Evolutionary conservation across 2,113 vertebrate genomes (phyloP), one percentile per base, ranked within the genome.

Genomic region (pig (Sus scrofa)): DNA sequence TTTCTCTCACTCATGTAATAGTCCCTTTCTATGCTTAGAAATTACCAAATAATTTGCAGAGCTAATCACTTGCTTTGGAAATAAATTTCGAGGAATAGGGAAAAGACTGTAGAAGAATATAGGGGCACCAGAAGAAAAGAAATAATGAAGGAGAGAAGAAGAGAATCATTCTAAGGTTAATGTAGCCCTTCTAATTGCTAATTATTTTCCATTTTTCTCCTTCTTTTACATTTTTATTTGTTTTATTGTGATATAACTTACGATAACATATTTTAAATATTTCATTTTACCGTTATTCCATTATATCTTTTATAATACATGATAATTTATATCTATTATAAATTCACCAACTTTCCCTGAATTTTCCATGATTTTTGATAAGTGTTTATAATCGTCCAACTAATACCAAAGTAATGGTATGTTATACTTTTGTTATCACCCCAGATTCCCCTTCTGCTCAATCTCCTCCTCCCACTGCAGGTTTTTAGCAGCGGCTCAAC

Each of bases 161-260:
- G 24, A 15, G 24, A 10, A n/a, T 30, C 10, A 30, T 15, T 58
- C 50, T 60, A 71, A 58, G 39, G 32, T 94, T 65, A 85, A 13
- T 60, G 19, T 5, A 65, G 8, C 12, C 71, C n/a, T 90, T 74
- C 32, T 30, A 85, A 77, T 67, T 54, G 39, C 15, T 54, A 67
- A 54, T 81, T 75, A 82, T 71, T 94, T 94, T 73, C 37, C 68
- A 34, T 91, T 92, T 39, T 56, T 94, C 54, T 94, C 39, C 1
- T 63, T 19, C 20, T 97, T 88, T 94, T 70, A 22, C 34, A 34
- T 3, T 85, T 50, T 89, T 39, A 68, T 91, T 86, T 91, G 37
- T 44, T 94, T 87, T 67, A 30, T 32, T 93, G 52, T 75, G 15
- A 30, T 62, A 44, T 74, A 85, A 58, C 50, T 90, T 27, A 63